phyloP scores from a whole-genome alignment of 2,113 vertebrate species.

The Sander lucioperca region DNA sequence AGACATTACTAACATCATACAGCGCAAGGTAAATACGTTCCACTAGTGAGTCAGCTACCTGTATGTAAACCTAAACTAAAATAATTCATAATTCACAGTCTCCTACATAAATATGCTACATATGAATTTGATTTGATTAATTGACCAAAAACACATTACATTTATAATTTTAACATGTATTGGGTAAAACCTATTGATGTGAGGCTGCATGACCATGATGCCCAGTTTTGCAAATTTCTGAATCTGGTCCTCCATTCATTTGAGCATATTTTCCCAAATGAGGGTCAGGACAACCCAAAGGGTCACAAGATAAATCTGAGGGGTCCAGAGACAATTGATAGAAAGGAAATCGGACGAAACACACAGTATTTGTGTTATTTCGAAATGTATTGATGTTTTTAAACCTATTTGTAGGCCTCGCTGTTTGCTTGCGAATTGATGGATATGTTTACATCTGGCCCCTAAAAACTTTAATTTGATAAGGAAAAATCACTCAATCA shows the following conservation, averaged over 20 bases:
- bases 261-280: background rate
- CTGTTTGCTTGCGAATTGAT: background rate
- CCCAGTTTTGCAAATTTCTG: background rate
- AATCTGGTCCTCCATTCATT: background rate
- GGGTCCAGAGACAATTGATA: background rate
- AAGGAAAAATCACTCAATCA: background rate
- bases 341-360: background rate
- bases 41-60: background rate
- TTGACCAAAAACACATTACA: background rate
- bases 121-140: background rate
- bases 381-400: background rate
- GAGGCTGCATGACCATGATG: background rate
- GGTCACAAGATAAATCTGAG: background rate
- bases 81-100: background rate
- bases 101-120: background rate
- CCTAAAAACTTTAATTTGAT: too few species aligned
- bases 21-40: constrained; percentile 15
- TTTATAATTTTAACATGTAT: background rate
- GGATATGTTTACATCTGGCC: background rate
- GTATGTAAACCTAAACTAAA: background rate
- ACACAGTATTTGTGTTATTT: background rate
- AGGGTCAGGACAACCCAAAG: too few species aligned
- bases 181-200: background rate
- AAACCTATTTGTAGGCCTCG: background rate
- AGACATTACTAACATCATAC: constrained; percentile 22